Conservation (phyloP, 2,888 invertebrate species). For the Zootermopsis nevadensis region DNA sequence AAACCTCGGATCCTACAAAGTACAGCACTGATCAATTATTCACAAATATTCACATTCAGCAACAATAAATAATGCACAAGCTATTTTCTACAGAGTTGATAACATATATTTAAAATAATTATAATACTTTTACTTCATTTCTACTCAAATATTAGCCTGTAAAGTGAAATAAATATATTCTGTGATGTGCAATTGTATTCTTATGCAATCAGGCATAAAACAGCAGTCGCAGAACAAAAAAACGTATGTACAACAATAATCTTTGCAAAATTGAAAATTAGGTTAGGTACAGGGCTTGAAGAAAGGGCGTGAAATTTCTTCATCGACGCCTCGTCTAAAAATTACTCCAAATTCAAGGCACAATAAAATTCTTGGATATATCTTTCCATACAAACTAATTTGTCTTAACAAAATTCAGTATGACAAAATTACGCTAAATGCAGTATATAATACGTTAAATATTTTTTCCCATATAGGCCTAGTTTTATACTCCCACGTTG, state of each 20-base stretch:
- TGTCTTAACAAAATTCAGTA: conserved; percentile 38
- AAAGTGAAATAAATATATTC: conserved; percentile 37
- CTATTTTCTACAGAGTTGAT: conserved; percentile 27
- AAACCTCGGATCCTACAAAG: no score
- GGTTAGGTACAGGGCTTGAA: conserved; percentile 33
- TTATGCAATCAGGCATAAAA: conserved; percentile 42
- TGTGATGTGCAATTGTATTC: conserved; percentile 37
- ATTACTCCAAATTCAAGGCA: conserved; percentile 44
- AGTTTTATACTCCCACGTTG: not conserved
- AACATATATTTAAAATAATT: conserved; percentile 37
- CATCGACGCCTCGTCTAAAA: conserved; percentile 35
- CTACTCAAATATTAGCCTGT: conserved; percentile 32
- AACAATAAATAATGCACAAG: conserved; percentile 43
- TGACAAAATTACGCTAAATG: conserved; percentile 40
- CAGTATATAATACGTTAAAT: conserved; percentile 9
- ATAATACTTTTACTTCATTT: conserved; percentile 32
- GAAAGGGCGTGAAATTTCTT: conserved; percentile 32
- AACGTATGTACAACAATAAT: conserved; percentile 18
- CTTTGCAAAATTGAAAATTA: conserved; percentile 29
- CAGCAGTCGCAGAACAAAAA: conserved; percentile 21
- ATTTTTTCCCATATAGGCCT: conserved; percentile 23
- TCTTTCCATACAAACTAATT: conserved; percentile 31
- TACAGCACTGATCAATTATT: conserved; percentile 32
- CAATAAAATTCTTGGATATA: conserved; percentile 41
- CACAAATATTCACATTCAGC: conserved; percentile 39